Evolutionary conservation across 2,797 vertebrate genomes (phyloP), one percentile per base, ranked within the genome.

Genomic region (Danio albolineatus): DNA sequence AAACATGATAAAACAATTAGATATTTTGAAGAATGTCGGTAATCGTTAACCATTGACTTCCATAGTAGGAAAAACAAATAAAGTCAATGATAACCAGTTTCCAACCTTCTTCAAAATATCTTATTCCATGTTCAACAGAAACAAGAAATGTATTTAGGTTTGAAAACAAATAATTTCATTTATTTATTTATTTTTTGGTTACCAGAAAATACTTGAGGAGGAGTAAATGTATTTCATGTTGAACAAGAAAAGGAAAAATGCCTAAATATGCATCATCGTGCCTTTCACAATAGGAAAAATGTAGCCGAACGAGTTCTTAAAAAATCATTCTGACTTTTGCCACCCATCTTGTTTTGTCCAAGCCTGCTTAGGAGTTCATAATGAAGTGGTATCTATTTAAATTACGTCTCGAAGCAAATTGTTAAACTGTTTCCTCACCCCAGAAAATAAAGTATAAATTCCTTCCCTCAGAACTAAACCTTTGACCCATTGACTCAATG

Each of bases 381-480:
- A 51, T 36, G 16, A 67, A 28, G 8, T 4, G 3, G 9, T 39
- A 53, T 51, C 17, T 69, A 69, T 38, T 69, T 2, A 49, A 49
- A 67, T 8, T 49, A 19, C 12, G 1, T n/a, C 62, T 19, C 6
- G 2, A 5, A 36, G 21, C 46, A 69, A n/a, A 38, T 10, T 12
- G 16, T n/a, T 51, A 38, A 38, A 38, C 28, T 69, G 28, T 69
- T 51, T 51, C 66, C 49, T 36, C 66, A 70, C 66, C 66, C 66
- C 10, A 2, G 16, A 8, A 49, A 65, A 70, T 28, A 38, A 53
- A 0, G 6, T 38, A 10, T 38, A 69, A 38, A 51, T 69, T 38
- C 21, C 21, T n/a, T n/a, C n/a, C 7, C 7, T 8, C 19, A 6
- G 8, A 38, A 6, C 46, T 38, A 9, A 69, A 69, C 8, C 16